These are phyloP conservation scores for Naja naja DNA, from an alignment of 2,113 vertebrate species.

Conservation along the genomic window DNA sequence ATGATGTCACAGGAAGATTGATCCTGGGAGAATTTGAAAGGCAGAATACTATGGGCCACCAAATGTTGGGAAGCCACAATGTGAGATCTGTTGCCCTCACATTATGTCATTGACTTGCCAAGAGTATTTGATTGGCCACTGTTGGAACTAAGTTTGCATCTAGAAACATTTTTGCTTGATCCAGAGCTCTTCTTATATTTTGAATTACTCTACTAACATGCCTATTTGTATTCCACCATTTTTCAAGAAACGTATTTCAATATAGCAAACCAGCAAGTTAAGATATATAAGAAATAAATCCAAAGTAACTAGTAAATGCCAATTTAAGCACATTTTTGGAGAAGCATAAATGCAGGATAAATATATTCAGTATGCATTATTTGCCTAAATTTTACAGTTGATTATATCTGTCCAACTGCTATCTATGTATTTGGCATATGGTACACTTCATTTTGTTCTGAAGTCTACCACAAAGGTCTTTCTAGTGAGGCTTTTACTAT, in stretches of 20 bases:
- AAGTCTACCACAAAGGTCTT: neutral
- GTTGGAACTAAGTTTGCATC: neutral
- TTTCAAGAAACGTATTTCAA: neutral
- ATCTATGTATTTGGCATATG: neutral
- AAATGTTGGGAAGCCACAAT: neutral
- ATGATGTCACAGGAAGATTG: neutral
- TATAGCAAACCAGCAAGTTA: neutral
- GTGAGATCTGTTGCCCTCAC: neutral
- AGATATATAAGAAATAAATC: neutral
- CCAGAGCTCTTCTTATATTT: neutral
- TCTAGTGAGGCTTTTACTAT: neutral
- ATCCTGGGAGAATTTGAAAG: neutral
- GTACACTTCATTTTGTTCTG: neutral
- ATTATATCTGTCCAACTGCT: neutral
- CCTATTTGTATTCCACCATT: neutral
- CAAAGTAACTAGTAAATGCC: neutral
- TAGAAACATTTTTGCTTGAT: neutral
- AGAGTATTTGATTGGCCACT: neutral
- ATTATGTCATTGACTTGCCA: neutral
- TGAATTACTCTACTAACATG: neutral
- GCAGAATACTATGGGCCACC: neutral
- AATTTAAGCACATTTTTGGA: neutral
- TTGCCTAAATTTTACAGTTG: neutral
- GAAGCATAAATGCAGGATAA: neutral
- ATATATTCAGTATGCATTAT: neutral